Evolutionary conservation across 2,888 invertebrate genomes (phyloP), one percentile per base, ranked within the genome.

Genomic region (Cordilura impudica): DNA sequence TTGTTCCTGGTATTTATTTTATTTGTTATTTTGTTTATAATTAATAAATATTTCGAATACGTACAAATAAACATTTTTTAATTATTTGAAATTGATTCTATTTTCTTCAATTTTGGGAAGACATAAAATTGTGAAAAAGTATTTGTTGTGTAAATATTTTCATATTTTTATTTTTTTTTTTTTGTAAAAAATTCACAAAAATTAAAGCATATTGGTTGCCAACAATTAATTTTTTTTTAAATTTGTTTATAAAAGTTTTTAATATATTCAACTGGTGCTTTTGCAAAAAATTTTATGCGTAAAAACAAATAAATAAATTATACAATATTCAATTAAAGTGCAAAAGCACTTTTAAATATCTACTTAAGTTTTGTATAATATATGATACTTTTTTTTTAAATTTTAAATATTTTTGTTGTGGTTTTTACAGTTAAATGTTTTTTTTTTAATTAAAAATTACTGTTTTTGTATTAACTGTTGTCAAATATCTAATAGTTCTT

Each of bases 101-200:
- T 74, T 78, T 75, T 61, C 61, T 67, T 63, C 26, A 61, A 66
- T 61, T 61, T 69, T 78, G 78, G 82, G 82, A 82, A 82, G 82
- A 82, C 82, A 76, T 82, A 78, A 78, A 78, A 81, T 49, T 81
- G 78, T 81, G 81, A 82, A 76, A 81, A 79, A 69, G 54, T 70
- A 56, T 74, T 74, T 74, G 47, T 67, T 66, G 63, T 74, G 70
- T 49, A 74, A 58, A 70, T 61, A 58, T 45, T 12, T 43, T 26
- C 56, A 47, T 72, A 6, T 61, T 43, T 54, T 54, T 43, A 16
- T 16, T 39, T 66, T 47, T 21, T 18, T 14, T 45, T 58, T 66
- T 69, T 67, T 51, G 26, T 47, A 47, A 79, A 71, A 67, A 79
- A 49, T 69, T 74, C 29, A 71, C 53, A 67, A 75, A 75, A 79